phyloP scores from a whole-genome alignment of 2,113 vertebrate genomes.

The Platysteira castanea region DNA sequence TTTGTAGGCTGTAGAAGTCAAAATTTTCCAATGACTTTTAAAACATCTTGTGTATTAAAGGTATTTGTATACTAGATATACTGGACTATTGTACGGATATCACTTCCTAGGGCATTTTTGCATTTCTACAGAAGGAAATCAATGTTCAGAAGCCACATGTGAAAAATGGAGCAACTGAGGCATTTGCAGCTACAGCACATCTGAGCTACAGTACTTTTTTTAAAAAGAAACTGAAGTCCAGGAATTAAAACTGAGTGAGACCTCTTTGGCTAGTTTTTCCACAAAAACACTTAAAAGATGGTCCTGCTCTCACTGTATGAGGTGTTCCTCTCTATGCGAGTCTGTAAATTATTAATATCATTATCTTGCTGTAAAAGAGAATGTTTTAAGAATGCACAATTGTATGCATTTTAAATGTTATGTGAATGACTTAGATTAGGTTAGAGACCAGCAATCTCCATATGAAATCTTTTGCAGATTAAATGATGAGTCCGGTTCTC shows the following conservation, averaged over 20 bases:
- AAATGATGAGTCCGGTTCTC: background rate
- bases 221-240: background rate
- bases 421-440: background rate
- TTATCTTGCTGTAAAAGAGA: background rate
- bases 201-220: background rate
- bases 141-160: background rate
- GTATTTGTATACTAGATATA: background rate
- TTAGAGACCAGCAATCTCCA: background rate
- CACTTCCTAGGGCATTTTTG: background rate
- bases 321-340: background rate
- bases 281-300: background rate
- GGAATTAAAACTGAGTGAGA: background rate
- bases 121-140: background rate
- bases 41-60: background rate
- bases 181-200: background rate
- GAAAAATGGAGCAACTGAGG: background rate
- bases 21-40: background rate
- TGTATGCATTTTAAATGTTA: background rate
- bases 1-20: background rate
- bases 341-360: background rate
- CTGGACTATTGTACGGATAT: background rate
- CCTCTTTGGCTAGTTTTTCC: background rate
- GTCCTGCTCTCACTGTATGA: background rate
- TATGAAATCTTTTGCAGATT: background rate
- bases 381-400: background rate